Percentiles rank a stretch among this genome's conserved stretches.
phyloP scores from a whole-genome alignment of 2,113 vertebrate species.

The Tyrannus savana region DNA sequence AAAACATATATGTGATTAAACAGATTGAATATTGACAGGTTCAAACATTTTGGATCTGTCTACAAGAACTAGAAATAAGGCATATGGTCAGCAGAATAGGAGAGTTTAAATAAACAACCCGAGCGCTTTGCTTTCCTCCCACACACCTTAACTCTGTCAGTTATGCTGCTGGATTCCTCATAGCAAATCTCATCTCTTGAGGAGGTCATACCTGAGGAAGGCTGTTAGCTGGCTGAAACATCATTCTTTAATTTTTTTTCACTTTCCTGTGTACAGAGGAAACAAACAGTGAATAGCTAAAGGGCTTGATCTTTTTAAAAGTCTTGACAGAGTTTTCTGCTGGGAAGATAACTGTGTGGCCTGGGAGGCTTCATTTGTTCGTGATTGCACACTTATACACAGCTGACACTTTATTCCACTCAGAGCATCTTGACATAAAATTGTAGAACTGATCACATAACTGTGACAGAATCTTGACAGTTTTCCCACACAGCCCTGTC shows the following conservation, averaged over 20 bases:
- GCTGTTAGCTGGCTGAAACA: slow-evolving; percentile 72
- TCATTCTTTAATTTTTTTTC: slow-evolving; percentile 70
- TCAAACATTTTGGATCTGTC: not conserved
- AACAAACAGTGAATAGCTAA: slow-evolving; percentile 11
- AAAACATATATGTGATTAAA: not conserved
- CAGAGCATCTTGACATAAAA: not conserved
- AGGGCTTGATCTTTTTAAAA: not conserved
- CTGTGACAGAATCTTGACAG: not conserved
- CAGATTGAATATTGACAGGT: not conserved
- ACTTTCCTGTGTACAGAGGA: slow-evolving; percentile 68
- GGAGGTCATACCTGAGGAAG: slow-evolving; percentile 75
- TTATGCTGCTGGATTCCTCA: slow-evolving; percentile 46
- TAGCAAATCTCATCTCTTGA: not conserved
- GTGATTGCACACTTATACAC: not conserved
- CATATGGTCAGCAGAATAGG: slow-evolving; percentile 49
- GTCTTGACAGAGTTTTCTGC: not conserved
- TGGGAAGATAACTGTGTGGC: not conserved
- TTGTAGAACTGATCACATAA: not conserved
- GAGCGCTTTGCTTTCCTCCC: slow-evolving; percentile 1
- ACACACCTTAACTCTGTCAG: slow-evolving; percentile 50
- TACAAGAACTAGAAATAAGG: slow-evolving; percentile 40
- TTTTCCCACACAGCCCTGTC: not conserved
- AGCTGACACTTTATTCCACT: not conserved
- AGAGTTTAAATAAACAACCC: not conserved
- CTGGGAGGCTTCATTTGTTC: not conserved